Conservation (phyloP, 2,888 invertebrate genomes). For the Sarcophaga caerulescens region DNA sequence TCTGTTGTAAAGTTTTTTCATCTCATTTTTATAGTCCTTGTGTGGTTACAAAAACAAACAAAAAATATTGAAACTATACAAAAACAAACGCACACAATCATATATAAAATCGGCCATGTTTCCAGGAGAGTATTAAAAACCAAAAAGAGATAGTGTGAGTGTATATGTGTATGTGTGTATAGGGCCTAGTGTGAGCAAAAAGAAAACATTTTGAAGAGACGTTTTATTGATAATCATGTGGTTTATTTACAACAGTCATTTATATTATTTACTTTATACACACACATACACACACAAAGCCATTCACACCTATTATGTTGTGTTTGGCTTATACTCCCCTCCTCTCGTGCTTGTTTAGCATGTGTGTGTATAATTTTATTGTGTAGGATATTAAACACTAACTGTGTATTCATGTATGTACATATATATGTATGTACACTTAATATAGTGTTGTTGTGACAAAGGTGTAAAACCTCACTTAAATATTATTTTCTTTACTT, state of each 20-base stretch:
- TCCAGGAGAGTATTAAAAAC: neutral
- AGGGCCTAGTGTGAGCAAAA: neutral
- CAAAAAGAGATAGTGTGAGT: neutral
- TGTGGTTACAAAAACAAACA: neutral
- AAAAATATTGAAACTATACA: neutral
- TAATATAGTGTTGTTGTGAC: no score
- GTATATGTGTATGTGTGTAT: neutral
- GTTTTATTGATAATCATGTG: slow-evolving; percentile 9
- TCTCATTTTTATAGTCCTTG: neutral
- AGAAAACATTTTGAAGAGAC: neutral
- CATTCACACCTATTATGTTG: neutral
- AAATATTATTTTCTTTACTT: no score
- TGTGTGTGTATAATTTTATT: neutral
- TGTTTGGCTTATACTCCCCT: neutral
- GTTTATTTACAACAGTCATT: slow-evolving; percentile 3
- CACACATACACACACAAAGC: neutral
- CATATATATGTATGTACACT: no score
- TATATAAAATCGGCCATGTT: neutral
- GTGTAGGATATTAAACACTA: no score
- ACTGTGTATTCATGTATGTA: no score
- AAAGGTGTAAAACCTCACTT: no score
- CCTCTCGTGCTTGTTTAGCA: neutral
- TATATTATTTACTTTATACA: neutral
- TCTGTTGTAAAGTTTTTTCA: neutral
- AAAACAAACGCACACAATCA: no score